These are phyloP conservation scores for Peromyscus eremicus DNA, from an alignment of 2,797 vertebrate genomes.

Conservation along the genomic window DNA sequence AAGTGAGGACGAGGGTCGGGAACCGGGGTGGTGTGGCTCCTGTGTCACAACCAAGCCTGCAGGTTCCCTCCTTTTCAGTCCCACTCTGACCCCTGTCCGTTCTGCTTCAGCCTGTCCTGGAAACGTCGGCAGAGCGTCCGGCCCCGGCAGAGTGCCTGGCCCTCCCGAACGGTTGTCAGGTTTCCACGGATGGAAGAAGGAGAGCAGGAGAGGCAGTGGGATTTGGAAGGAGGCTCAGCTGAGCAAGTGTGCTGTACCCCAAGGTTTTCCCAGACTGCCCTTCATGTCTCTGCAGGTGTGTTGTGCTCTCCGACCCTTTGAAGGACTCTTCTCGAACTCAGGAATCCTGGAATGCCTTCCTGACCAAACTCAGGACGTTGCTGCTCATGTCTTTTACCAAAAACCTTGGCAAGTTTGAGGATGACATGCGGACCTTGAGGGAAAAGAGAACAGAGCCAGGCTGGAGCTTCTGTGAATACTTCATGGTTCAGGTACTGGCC, in stretches of 20 bases:
- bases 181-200: background rate
- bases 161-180: background rate
- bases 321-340: conserved; percentile 98
- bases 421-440: conserved; percentile 97
- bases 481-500: conserved; percentile 97
- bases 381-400: conserved; percentile 99
- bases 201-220: no score
- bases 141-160: background rate
- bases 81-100: accelerated
- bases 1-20: background rate
- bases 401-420: conserved; percentile 98
- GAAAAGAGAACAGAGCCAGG: conserved; percentile 98
- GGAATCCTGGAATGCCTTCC: conserved; percentile 98
- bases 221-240: background rate
- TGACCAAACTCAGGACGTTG: conserved; percentile 97
- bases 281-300: conserved; percentile 91
- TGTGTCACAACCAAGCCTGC: background rate
- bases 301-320: conserved; percentile 97
- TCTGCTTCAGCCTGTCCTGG: background rate
- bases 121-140: accelerated
- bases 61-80: background rate
- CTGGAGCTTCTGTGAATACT: conserved; percentile 99
- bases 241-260: background rate
- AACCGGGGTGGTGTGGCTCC: background rate
- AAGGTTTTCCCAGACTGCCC: background rate